Evolutionary conservation across 2,888 invertebrate species (phyloP).

Genomic region (Iselma pallidipennis): DNA sequence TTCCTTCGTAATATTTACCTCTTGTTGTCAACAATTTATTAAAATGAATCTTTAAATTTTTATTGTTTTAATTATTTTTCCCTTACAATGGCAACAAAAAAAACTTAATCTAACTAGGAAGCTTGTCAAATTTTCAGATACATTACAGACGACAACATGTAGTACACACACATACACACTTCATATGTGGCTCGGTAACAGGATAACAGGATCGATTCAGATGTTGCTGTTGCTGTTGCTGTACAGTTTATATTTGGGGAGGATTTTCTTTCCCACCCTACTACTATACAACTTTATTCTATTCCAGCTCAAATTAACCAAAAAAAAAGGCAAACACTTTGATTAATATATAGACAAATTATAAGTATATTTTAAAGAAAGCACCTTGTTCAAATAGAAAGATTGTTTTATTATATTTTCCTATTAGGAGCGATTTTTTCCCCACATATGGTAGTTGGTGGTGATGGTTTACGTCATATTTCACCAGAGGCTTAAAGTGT

Average conservation of each 20-base stretch:
- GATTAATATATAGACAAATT: too few species aligned
- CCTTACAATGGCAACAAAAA: too few species aligned
- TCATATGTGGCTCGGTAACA: neutral
- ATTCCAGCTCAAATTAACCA: too few species aligned
- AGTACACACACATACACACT: neutral
- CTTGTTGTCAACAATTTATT: neutral
- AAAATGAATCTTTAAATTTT: neutral
- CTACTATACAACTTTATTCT: too few species aligned
- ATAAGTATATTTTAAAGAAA: too few species aligned
- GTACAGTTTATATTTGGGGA: neutral
- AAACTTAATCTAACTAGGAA: too few species aligned
- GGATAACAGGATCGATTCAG: neutral
- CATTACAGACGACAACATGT: neutral
- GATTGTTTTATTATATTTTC: too few species aligned
- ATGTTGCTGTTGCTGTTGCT: neutral
- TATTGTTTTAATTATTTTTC: neutral
- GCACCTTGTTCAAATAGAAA: too few species aligned
- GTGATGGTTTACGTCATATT: neutral
- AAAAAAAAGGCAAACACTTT: too few species aligned
- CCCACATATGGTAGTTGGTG: neutral
- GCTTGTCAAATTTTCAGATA: too few species aligned
- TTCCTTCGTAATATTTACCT: neutral
- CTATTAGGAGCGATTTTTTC: neutral
- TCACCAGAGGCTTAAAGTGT: neutral
- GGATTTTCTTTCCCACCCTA: neutral